Percentiles rank a stretch among this genome's conserved stretches.
Evolutionary conservation across 2,113 vertebrate genomes (phyloP).

Genomic region (Notothenia coriiceps): DNA sequence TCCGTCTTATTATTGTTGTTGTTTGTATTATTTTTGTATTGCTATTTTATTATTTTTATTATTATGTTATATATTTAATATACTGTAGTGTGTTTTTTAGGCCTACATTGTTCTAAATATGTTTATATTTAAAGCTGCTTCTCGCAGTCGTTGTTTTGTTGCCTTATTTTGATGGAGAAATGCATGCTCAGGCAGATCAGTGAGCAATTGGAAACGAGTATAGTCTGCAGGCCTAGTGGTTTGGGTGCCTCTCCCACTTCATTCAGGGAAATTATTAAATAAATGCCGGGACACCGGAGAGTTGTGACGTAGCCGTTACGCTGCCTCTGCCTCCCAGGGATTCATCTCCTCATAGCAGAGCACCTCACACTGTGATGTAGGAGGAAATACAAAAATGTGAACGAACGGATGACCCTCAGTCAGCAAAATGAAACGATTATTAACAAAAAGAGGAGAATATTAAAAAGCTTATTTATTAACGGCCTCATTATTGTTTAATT

Average conservation of each 20-base stretch:
- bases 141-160: conserved; percentile 17
- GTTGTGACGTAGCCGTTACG: conserved; percentile 86
- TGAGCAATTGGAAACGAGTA: conserved; percentile 37
- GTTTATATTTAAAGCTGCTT: background rate
- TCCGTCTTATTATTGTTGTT: background rate
- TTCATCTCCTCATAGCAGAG: conserved; percentile 53
- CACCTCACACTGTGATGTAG: conserved; percentile 52
- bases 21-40: background rate
- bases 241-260: conserved; percentile 80
- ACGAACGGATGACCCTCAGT: conserved; percentile 17
- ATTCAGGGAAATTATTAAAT: conserved; percentile 86
- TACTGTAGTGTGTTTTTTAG: background rate
- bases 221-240: conserved; percentile 67
- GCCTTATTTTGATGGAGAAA: conserved; percentile 2
- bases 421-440: background rate
- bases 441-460: conserved; percentile 13
- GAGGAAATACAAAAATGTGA: conserved; percentile 17
- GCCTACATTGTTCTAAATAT: conserved; percentile 7
- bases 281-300: conserved; percentile 85
- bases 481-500: background rate
- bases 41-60: background rate
- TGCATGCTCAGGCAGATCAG: conserved; percentile 24
- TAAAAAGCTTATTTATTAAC: conserved; percentile 12
- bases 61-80: background rate
- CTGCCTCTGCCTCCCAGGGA: conserved; percentile 76